phyloP scores from a whole-genome alignment of 2,888 invertebrate species.

The Nomada fucata region DNA sequence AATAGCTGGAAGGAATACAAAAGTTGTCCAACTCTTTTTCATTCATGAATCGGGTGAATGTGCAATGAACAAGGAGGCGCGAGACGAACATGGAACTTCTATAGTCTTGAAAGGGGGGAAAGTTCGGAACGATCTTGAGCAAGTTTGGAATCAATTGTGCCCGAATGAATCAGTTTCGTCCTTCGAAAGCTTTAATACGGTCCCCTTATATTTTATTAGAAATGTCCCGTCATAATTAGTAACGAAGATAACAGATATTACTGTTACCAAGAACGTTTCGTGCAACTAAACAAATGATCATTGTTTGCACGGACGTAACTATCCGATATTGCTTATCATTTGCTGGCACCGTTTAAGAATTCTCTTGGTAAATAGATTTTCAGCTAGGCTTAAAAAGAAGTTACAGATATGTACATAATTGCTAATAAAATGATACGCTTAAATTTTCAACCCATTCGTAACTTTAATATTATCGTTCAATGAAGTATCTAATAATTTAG shows the following conservation, averaged over 20 bases:
- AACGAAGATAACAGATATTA: too few species aligned
- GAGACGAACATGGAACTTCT: constrained; percentile 15
- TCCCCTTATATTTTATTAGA: background rate
- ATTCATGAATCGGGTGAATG: constrained; percentile 7
- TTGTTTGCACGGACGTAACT: background rate
- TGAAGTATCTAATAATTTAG: background rate
- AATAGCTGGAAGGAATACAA: background rate
- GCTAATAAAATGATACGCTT: background rate
- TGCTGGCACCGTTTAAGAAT: background rate
- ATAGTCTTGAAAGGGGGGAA: constrained; percentile 12
- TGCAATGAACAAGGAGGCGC: constrained; percentile 16
- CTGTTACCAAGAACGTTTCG: too few species aligned
- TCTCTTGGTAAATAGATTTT: background rate
- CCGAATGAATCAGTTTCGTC: background rate
- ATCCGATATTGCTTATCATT: background rate
- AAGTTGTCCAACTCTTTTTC: constrained; percentile 18
- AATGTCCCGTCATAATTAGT: background rate
- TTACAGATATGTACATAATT: background rate
- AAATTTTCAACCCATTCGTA: background rate
- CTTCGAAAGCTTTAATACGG: background rate
- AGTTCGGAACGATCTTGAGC: constrained; percentile 17
- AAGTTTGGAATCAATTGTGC: background rate
- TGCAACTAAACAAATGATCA: too few species aligned
- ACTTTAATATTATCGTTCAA: background rate
- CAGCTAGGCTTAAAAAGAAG: background rate